These are phyloP conservation scores for Sphaeridia pumilis DNA, from an alignment of 2,888 invertebrate species.

Conservation along the genomic window DNA sequence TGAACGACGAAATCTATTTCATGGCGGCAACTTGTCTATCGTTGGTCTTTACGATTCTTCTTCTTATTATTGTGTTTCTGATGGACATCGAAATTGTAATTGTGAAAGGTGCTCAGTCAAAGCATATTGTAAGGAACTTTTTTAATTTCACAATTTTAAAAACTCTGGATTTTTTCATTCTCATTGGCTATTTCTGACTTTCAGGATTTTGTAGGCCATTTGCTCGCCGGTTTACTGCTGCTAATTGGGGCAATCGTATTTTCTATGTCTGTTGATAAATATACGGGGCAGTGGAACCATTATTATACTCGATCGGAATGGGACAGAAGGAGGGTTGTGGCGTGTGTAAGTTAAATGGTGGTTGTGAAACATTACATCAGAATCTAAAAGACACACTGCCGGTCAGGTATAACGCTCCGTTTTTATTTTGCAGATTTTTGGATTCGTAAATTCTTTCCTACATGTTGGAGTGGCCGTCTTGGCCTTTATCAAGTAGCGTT, in stretches of 20 bases:
- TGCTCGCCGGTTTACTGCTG: background rate
- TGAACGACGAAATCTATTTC: too few species aligned
- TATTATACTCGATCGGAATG: background rate
- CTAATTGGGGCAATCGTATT: background rate
- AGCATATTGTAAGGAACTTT: too few species aligned
- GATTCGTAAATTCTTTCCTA: background rate
- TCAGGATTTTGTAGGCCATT: background rate
- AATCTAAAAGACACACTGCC: background rate
- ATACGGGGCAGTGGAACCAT: background rate
- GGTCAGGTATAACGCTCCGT: background rate
- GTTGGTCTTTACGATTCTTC: conserved; percentile 1
- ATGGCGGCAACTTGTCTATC: too few species aligned
- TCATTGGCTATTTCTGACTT: background rate
- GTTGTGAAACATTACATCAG: background rate
- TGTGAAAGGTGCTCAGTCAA: too few species aligned
- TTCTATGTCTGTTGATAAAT: too few species aligned
- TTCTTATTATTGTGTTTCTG: too few species aligned
- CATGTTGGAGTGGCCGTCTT: background rate
- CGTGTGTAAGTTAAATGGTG: background rate
- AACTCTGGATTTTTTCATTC: too few species aligned
- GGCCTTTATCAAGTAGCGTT: too few species aligned
- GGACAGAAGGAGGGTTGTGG: background rate
- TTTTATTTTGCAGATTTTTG: background rate
- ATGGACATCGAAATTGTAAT: too few species aligned
- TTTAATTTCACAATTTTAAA: too few species aligned